Conservation (phyloP, 2,888 invertebrate genomes). For the Parascotia fuliginaria region DNA sequence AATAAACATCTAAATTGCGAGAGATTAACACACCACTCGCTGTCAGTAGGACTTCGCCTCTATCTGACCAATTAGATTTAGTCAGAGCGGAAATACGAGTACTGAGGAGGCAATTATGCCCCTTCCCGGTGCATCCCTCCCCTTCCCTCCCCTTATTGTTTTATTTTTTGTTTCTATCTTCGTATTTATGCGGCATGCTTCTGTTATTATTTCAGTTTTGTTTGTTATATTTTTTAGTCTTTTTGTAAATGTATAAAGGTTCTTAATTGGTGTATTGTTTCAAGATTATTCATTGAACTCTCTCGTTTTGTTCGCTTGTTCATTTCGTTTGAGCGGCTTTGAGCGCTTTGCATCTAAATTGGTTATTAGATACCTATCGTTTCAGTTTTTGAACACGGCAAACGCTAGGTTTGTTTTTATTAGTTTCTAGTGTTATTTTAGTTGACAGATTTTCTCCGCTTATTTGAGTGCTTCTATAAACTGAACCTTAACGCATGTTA, state of each 20-base stretch:
- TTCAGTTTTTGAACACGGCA: no score
- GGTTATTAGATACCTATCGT: no score
- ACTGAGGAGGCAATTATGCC: slow-evolving; percentile 45
- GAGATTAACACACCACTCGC: slow-evolving; percentile 11
- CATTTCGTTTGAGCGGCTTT: no score
- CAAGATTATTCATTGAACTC: background rate
- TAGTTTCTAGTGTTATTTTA: no score
- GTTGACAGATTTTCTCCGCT: no score
- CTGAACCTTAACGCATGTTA: no score
- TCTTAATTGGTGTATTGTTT: slow-evolving; percentile 1
- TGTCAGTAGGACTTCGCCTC: slow-evolving; percentile 19
- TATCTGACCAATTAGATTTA: slow-evolving; percentile 53
- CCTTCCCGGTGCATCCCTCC: slow-evolving; percentile 7
- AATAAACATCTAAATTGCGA: background rate
- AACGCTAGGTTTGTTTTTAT: no score
- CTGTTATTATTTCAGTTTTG: slow-evolving; percentile 1
- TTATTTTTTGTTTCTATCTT: slow-evolving; percentile 2
- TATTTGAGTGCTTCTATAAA: no score
- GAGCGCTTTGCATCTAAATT: no score
- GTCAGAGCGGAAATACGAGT: slow-evolving; percentile 45
- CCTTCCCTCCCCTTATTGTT: slow-evolving; percentile 12
- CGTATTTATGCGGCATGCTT: slow-evolving; percentile 1
- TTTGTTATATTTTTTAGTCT: background rate
- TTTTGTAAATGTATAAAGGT: background rate
- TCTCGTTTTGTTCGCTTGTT: background rate